A percentile compares a stretch with the other conserved stretches of the same genome.
Conservation (phyloP, 2,888 invertebrate genomes). For the Trachelus iudaicus region DNA sequence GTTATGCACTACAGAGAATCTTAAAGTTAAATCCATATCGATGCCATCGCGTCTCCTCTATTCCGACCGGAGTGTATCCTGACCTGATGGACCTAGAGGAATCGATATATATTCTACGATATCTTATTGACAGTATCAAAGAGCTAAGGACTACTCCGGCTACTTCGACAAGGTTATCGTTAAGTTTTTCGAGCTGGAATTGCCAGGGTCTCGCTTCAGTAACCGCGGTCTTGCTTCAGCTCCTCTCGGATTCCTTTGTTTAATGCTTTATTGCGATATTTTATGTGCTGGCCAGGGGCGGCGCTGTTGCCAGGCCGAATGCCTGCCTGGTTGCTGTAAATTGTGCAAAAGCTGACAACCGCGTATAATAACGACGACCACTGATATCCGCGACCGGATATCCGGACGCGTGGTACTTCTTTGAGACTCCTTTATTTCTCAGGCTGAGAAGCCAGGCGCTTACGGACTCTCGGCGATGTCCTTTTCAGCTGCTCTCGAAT, state of each 20-base stretch:
- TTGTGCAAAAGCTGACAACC: neutral
- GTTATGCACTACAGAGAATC: neutral
- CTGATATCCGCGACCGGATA: slow-evolving; percentile 44
- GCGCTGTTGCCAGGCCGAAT: slow-evolving; percentile 39
- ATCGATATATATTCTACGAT: neutral
- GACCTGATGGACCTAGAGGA: neutral
- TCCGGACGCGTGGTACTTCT: slow-evolving; percentile 32
- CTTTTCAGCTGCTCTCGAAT: neutral
- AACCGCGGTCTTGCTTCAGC: slow-evolving; percentile 59
- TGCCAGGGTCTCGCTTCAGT: slow-evolving; percentile 51
- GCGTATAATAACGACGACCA: slow-evolving; percentile 17
- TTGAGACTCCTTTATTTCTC: slow-evolving; percentile 11
- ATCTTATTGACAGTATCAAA: neutral
- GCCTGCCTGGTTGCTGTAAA: neutral
- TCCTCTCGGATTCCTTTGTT: slow-evolving; percentile 61
- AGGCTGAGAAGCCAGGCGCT: neutral
- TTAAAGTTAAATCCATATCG: neutral
- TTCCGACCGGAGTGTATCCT: neutral
- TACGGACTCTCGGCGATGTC: neutral
- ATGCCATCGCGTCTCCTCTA: neutral
- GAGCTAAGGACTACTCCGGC: neutral
- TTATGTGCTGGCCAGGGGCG: slow-evolving; percentile 33
- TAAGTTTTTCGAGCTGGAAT: slow-evolving; percentile 27
- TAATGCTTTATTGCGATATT: slow-evolving; percentile 61
- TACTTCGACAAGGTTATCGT: slow-evolving; percentile 4